Evolutionary conservation across 2,888 invertebrate species (phyloP).

Genomic region (Pteria penguin): DNA sequence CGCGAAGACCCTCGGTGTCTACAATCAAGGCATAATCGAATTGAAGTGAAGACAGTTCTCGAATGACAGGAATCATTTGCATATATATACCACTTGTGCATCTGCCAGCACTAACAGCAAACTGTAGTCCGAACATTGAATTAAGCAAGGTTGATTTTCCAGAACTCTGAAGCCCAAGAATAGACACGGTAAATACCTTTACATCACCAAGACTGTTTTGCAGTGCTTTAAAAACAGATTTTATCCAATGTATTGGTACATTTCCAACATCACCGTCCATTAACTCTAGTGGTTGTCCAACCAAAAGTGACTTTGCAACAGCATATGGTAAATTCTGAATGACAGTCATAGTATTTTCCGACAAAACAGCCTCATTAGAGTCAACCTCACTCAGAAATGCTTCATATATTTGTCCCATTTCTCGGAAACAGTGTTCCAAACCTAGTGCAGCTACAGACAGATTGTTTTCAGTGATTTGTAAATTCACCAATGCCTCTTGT

Average conservation of each 20-base stretch:
- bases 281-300: constrained; percentile 40
- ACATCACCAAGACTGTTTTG: background rate
- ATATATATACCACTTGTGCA: constrained; percentile 45
- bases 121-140: constrained; percentile 46
- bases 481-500: background rate
- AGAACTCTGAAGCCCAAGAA: constrained; percentile 46
- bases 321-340: background rate
- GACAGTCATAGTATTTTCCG: background rate
- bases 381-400: background rate
- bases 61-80: constrained; percentile 25
- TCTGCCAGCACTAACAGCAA: constrained; percentile 44
- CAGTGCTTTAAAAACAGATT: constrained; percentile 15
- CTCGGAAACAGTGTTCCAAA: constrained; percentile 33
- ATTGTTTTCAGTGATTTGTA: background rate
- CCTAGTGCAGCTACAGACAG: constrained; percentile 24
- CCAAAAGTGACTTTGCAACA: constrained; percentile 20
- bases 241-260: constrained; percentile 34
- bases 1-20: constrained; percentile 47
- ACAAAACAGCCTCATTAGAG: fast-evolving
- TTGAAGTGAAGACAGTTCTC: background rate
- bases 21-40: constrained; percentile 36
- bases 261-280: constrained; percentile 39
- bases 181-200: constrained; percentile 26
- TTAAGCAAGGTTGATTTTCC: constrained; percentile 52
- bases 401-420: constrained; percentile 38